Evolutionary conservation across 2,113 vertebrate genomes (phyloP).

Genomic region (Rhinolophus ferrumequinum): DNA sequence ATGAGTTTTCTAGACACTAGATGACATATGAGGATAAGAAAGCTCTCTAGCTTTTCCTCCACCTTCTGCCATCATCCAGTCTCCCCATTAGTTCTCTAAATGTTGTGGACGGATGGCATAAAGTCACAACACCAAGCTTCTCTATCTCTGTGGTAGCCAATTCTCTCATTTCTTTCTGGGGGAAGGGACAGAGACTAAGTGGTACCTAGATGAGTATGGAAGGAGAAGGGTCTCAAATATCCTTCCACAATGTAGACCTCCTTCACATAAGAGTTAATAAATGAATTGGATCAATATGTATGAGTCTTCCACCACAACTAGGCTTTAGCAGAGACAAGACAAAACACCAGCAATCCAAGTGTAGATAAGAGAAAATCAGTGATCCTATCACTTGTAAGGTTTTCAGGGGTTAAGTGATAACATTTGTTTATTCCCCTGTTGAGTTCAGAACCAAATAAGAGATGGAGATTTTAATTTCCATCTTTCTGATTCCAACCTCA

Average conservation of each 20-base stretch:
- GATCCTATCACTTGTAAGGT: not conserved
- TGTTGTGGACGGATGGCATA: not conserved
- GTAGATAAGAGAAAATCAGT: not conserved
- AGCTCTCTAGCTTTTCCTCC: not conserved
- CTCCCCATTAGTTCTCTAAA: not conserved
- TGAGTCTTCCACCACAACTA: not conserved
- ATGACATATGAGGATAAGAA: not conserved
- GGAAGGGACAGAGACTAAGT: not conserved
- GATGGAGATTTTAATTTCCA: not conserved
- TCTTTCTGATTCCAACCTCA: not conserved
- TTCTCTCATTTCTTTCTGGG: slow-evolving; percentile 5
- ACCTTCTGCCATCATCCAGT: not conserved
- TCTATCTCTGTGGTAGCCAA: not conserved
- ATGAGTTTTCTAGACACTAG: not conserved
- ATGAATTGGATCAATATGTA: not conserved
- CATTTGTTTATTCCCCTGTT: not conserved
- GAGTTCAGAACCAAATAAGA: slow-evolving; percentile 11
- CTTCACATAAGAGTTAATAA: not conserved
- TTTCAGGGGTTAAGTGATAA: not conserved
- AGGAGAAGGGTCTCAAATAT: not conserved
- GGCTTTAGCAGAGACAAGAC: not conserved
- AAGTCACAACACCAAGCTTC: not conserved
- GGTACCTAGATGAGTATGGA: not conserved
- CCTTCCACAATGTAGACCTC: not conserved
- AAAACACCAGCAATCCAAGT: not conserved